Evolutionary conservation across 2,113 vertebrate species (phyloP), one percentile per base, ranked within the genome.

Genomic region (Callopanchax toddi): DNA sequence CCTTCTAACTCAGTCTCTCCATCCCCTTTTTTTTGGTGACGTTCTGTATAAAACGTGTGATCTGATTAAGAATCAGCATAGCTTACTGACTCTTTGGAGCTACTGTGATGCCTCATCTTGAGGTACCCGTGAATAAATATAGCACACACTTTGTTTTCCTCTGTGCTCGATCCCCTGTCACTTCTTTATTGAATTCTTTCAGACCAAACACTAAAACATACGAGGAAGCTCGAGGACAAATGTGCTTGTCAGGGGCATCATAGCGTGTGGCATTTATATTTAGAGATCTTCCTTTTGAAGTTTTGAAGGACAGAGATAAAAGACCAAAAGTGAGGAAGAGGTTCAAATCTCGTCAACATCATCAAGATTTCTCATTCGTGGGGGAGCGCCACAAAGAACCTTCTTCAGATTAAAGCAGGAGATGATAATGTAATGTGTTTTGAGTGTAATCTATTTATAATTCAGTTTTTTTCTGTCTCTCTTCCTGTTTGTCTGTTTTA

Each of bases 261-360:
- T 82, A 79, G 71, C 50, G 76, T 80, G 56, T 51, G 18, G 26
- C 55, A 71, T 62, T 81, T 89, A 88, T 83, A 81, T 88, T 88
- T 86, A 87, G 84, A 68, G 6, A 61, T 37, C 42, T 53, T 75
- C 13, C 51, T 77, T 79, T 59, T 74, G 53, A 79, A 76, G 66
- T 82, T 81, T 78, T 74, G 67, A 87, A 84, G 78, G 67, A 61
- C 72, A 76, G 62, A 85, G 74, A 72, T 69, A 52, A 79, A 72
- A 76, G 43, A 39, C 56, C 52, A 49, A 55, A 37, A 36, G 49
- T 39, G 29, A 72, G 46, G 58, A 79, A 71, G 22, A 50, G 49
- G 53, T 58, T 65, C 63, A 69, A 29, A 25, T 26, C 42, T 42
- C 12, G 12, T 83, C 82, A 77, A 60, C 72, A 63, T 66, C 42